These are phyloP conservation scores for Pegea sp. DNA, from an alignment of 23 tunicate genomes.

Conservation along the genomic window DNA sequence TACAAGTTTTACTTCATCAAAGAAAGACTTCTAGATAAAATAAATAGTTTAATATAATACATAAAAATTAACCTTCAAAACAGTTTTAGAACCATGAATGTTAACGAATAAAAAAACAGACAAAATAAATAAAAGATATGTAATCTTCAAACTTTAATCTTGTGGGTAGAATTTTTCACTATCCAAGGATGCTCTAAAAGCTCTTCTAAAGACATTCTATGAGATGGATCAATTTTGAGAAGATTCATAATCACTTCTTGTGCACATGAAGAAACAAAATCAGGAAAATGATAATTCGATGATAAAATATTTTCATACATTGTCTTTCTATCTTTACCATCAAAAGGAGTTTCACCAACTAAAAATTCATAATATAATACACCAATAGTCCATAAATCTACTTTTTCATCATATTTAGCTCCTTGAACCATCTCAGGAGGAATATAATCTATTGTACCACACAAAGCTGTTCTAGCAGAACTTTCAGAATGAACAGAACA, in stretches of 20 bases:
- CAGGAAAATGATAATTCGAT: constrained; percentile 43
- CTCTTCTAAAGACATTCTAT: constrained; percentile 51
- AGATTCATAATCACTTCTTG: constrained; percentile 45
- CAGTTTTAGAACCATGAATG: too few relatives aligned
- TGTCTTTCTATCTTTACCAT: constrained; percentile 23
- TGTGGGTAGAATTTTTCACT: too few relatives aligned
- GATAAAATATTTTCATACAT: constrained; percentile 52
- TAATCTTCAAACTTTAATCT: too few relatives aligned
- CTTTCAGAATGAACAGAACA: constrained; percentile 96
- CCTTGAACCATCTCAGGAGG: constrained; percentile 97
- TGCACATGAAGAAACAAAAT: constrained; percentile 60
- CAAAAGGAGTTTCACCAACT: constrained; percentile 86
- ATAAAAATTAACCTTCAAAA: too few relatives aligned
- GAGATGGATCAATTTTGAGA: constrained; percentile 30
- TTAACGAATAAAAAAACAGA: too few relatives aligned
- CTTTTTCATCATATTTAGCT: constrained; percentile 47
- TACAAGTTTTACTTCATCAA: too few relatives aligned
- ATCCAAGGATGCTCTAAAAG: constrained; percentile 71
- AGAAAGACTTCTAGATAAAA: too few relatives aligned
- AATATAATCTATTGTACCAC: constrained; percentile 91
- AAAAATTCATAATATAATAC: constrained; percentile 88
- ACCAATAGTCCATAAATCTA: constrained; percentile 89
- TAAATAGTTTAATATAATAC: too few relatives aligned
- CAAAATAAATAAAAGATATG: too few relatives aligned
- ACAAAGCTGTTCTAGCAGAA: constrained; percentile 65